Evolutionary conservation across 2,888 invertebrate species (phyloP).

Genomic region (Aphidius colemani): DNA sequence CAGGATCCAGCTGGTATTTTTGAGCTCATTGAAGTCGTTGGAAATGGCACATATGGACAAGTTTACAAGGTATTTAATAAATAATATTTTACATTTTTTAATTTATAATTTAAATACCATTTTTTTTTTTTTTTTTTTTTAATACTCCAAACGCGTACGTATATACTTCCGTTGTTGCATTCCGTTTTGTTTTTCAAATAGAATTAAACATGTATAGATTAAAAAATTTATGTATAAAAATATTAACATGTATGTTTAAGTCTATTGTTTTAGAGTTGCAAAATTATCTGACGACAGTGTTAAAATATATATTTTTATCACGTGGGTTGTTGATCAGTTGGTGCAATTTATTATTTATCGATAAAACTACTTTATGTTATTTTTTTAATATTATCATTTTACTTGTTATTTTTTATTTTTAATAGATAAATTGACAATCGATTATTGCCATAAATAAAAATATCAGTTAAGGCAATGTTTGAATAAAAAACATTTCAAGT

Average conservation of each 20-base stretch:
- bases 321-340: constrained; percentile 4
- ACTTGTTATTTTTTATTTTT: too few relatives aligned
- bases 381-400: background rate
- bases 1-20: constrained; percentile 99
- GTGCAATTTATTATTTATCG: background rate
- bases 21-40: constrained; percentile 99
- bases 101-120: background rate
- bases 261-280: background rate
- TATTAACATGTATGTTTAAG: background rate
- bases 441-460: background rate
- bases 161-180: constrained; percentile 11
- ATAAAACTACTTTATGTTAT: background rate
- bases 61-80: constrained; percentile 88
- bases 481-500: constrained; percentile 33
- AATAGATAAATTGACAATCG: too few relatives aligned
- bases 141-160: constrained; percentile 10
- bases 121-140: constrained; percentile 14
- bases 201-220: background rate
- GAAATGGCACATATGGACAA: constrained; percentile 99
- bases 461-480: background rate
- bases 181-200: constrained; percentile 11
- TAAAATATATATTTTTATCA: background rate
- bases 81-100: background rate
- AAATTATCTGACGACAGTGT: too few relatives aligned
- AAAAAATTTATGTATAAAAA: too few relatives aligned